Percentiles rank a stretch among this genome's conserved stretches.
Conservation (phyloP, 2,113 vertebrate species). For the Rynchops niger region DNA sequence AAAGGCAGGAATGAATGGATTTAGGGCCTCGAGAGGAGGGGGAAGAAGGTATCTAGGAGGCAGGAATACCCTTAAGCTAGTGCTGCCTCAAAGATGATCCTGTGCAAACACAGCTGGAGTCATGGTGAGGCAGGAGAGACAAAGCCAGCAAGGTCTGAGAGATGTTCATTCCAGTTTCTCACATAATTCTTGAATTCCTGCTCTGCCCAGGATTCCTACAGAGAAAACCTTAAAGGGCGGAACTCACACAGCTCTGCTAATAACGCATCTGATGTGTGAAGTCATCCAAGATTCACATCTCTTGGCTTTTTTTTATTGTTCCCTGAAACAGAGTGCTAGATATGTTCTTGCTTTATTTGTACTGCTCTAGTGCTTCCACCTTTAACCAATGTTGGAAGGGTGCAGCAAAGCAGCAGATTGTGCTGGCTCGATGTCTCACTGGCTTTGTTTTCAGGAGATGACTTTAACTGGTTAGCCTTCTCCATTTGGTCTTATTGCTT, state of each 20-base stretch:
- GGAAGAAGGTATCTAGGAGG: background rate
- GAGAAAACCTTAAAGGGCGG: background rate
- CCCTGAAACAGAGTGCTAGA: background rate
- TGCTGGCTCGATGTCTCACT: background rate
- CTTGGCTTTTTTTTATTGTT: background rate
- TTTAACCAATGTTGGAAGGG: background rate
- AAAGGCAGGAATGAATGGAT: background rate
- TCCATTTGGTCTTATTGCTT: background rate
- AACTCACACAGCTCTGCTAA: background rate
- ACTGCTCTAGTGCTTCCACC: background rate
- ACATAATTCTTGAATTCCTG: background rate
- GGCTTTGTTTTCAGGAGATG: background rate
- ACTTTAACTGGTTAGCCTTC: background rate
- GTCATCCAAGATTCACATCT: background rate
- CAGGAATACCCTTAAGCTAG: background rate
- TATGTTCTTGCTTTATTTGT: background rate
- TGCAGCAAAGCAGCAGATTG: background rate
- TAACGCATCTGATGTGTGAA: slow-evolving; percentile 23
- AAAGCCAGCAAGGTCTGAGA: background rate
- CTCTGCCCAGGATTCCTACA: background rate
- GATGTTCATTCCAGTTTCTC: background rate
- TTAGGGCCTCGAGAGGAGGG: background rate
- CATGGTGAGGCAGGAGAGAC: background rate
- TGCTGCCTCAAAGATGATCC: background rate
- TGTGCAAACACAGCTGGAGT: background rate